Evolutionary conservation across 1,140 invertebrate species (phyloP), one percentile per base, ranked within the genome.

Genomic region (Cataglyphis hispanica): DNA sequence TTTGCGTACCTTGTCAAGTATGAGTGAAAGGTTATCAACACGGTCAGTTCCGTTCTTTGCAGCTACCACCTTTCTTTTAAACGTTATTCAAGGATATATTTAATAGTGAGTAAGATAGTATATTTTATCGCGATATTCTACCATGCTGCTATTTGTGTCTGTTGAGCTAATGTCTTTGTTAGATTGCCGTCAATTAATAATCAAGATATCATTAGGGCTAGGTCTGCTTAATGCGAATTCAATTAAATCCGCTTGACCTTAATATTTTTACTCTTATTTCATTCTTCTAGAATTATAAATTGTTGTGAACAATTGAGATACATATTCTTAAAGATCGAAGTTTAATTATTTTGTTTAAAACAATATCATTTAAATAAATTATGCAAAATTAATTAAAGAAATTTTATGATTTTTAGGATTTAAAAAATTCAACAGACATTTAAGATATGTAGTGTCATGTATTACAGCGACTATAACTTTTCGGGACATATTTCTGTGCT

Each of bases 71-170:
- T 61, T 86, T 83, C 22, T 67, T 64, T 50, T 22, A 66, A 37
- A 25, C 53, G 58, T 76, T 63, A 46, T 74, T 86, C 87, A 89
- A 84, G 84, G 86, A 88, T 86, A 43, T 3, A 31, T 84, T 25
- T 76, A 86, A 77, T 60, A 85, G 34, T 37, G 19, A 84, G 60
- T n/a, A 22, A 66, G 27, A 58, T 27, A n/a, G 61, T 60, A 61
- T 43, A 69, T 78, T 87, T 84, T 74, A 66, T 66, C 70, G 40
- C 66, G 53, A 77, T n/a, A n/a, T 76, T 85, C 63, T 67, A 74
- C 50, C 43, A 60, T 60, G 16, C 8, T 27, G 19, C 16, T 84
- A 43, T 74, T 1, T 16, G 25, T 19, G 60, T 50, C 4, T n/a
- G 25, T 72, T 77, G n/a, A 43, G 31, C 34, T 67, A 69, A 72